Percentiles rank a stretch among this genome's conserved stretches.
These are phyloP conservation scores for Marronus borbonicus DNA, from an alignment of 2,888 invertebrate genomes.

Conservation along the genomic window DNA sequence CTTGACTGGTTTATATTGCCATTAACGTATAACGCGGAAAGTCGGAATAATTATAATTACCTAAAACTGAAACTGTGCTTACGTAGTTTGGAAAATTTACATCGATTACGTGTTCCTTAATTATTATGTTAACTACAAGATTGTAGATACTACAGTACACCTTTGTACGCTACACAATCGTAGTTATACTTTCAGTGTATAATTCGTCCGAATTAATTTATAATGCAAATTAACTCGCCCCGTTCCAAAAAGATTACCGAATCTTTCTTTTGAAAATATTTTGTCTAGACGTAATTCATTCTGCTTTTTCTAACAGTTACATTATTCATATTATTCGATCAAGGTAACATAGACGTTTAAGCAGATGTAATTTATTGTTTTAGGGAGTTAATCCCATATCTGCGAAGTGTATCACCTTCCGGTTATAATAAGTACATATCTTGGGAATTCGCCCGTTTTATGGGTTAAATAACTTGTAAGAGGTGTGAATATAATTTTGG, in stretches of 20 bases:
- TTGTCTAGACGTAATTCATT: neutral
- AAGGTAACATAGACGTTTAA: neutral
- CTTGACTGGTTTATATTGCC: neutral
- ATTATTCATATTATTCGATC: neutral
- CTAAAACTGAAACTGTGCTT: neutral
- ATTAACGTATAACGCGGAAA: neutral
- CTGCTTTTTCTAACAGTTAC: neutral
- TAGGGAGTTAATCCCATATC: neutral
- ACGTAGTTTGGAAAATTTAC: neutral
- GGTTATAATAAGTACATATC: no score
- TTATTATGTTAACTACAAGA: slow-evolving; percentile 10
- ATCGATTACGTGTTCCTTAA: neutral
- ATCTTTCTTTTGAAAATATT: neutral
- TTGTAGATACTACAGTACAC: neutral
- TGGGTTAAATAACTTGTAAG: no score
- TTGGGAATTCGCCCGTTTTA: no score
- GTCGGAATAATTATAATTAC: neutral
- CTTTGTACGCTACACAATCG: neutral
- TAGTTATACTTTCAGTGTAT: neutral
- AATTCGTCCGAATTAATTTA: neutral
- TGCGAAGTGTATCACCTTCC: neutral
- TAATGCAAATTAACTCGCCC: neutral
- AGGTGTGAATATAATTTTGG: no score
- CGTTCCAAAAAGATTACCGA: neutral
- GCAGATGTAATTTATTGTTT: neutral